These are phyloP conservation scores for Drosophila funebris DNA, from an alignment of 1,140 invertebrate species.

Conservation along the genomic window DNA sequence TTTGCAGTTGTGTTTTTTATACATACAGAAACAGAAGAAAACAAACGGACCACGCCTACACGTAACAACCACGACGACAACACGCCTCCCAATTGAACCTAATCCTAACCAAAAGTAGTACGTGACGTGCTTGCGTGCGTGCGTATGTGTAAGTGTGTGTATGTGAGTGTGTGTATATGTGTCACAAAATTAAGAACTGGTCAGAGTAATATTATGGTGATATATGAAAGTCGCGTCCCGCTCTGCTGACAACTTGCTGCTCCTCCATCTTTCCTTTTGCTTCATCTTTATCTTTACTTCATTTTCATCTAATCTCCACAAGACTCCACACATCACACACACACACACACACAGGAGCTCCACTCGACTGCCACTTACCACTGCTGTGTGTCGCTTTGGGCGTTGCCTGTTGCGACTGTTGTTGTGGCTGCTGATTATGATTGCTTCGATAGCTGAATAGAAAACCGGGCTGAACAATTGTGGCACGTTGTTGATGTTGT, in stretches of 20 bases:
- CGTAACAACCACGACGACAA: conserved; percentile 4
- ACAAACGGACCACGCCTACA: conserved; percentile 36
- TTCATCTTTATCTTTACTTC: conserved; percentile 1
- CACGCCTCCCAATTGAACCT: conserved; percentile 9
- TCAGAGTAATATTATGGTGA: conserved; percentile 13
- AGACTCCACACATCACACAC: too few relatives aligned
- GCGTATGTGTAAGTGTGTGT: conserved; percentile 45
- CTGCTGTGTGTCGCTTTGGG: conserved; percentile 72
- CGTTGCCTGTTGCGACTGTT: conserved; percentile 37
- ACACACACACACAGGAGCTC: neutral
- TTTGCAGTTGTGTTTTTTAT: neutral
- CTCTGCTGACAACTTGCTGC: conserved; percentile 48
- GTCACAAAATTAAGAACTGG: conserved; percentile 3
- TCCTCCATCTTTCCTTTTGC: conserved; percentile 27
- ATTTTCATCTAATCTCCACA: neutral
- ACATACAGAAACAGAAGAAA: conserved; percentile 10
- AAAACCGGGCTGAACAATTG: conserved; percentile 76
- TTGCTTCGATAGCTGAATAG: conserved; percentile 74
- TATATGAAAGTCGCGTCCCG: conserved; percentile 13
- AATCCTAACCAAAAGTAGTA: conserved; percentile 15
- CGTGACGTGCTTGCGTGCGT: conserved; percentile 47
- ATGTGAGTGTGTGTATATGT: conserved; percentile 30
- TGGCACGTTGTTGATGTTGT: conserved; percentile 68
- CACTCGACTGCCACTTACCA: conserved; percentile 59
- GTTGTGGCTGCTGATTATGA: conserved; percentile 59